These are phyloP conservation scores for Cataglyphis hispanica DNA, from an alignment of 1,140 invertebrate species.

Conservation along the genomic window DNA sequence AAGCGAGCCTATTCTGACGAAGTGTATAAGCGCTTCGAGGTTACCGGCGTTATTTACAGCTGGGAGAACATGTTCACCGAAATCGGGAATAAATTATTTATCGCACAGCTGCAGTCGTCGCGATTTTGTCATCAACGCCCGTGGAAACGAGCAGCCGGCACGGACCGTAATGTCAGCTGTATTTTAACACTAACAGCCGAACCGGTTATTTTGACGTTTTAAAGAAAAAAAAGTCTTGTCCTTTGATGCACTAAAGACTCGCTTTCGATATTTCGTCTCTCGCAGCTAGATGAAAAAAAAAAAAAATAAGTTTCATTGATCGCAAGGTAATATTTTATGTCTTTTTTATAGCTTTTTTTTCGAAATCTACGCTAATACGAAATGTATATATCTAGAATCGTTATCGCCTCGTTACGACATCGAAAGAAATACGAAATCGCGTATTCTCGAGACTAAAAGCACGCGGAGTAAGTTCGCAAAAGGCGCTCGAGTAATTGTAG, in stretches of 20 bases:
- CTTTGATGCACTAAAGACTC: conserved; percentile 27
- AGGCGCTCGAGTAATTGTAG: conserved; percentile 84
- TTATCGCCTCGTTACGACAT: background rate
- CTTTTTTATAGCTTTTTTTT: background rate
- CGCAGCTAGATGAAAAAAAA: background rate
- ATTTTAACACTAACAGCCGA: conserved; percentile 55
- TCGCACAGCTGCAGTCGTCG: conserved; percentile 41
- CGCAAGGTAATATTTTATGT: background rate
- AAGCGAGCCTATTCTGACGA: conserved; percentile 66
- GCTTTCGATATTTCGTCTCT: background rate
- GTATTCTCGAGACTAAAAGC: conserved; percentile 15
- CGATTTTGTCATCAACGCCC: conserved; percentile 55
- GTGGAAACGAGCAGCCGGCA: conserved; percentile 56
- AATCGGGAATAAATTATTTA: conserved; percentile 61
- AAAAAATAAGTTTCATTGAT: background rate
- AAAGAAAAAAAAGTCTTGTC: background rate
- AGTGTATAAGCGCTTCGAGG: conserved; percentile 43
- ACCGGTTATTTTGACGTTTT: conserved; percentile 48
- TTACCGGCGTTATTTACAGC: conserved; percentile 66
- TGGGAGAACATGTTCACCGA: conserved; percentile 38
- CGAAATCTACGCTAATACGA: background rate
- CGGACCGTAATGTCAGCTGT: conserved; percentile 37
- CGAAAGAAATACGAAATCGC: conserved; percentile 1
- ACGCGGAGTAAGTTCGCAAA: conserved; percentile 83
- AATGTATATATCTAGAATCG: background rate